These are phyloP conservation scores for Willowsia nigromaculata DNA, from an alignment of 2,888 invertebrate species.

Conservation along the genomic window DNA sequence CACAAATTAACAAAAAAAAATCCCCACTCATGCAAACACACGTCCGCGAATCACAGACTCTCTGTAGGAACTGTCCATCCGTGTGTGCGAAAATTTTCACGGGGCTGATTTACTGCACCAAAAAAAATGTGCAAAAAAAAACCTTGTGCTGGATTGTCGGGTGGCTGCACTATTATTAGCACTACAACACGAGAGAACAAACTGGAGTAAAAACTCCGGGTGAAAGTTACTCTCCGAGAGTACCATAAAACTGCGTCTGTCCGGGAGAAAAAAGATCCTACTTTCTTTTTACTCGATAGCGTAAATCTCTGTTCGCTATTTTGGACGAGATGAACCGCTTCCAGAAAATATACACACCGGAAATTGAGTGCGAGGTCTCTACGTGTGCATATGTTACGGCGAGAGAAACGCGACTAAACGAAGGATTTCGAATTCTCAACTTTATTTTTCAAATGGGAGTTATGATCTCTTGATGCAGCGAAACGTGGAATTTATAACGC, in stretches of 20 bases:
- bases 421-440: too few relatives aligned
- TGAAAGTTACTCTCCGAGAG: background rate
- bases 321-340: background rate
- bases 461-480: too few relatives aligned
- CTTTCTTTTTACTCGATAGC: conserved; percentile 24
- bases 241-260: background rate
- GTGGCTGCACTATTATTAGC: background rate
- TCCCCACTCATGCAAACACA: too few relatives aligned
- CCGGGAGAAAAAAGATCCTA: background rate
- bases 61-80: too few relatives aligned
- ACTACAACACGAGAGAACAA: background rate
- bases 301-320: background rate
- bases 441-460: too few relatives aligned
- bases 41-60: too few relatives aligned
- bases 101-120: background rate
- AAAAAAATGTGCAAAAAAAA: background rate
- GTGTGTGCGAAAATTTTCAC: too few relatives aligned
- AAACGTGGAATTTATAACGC: too few relatives aligned
- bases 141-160: conserved; percentile 12
- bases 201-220: background rate
- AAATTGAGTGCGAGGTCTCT: too few relatives aligned
- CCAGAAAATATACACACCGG: background rate
- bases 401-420: too few relatives aligned
- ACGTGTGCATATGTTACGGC: too few relatives aligned
- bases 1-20: too few relatives aligned